Conservation (phyloP, 2,888 invertebrate species). For the Agrypnus murinus region DNA sequence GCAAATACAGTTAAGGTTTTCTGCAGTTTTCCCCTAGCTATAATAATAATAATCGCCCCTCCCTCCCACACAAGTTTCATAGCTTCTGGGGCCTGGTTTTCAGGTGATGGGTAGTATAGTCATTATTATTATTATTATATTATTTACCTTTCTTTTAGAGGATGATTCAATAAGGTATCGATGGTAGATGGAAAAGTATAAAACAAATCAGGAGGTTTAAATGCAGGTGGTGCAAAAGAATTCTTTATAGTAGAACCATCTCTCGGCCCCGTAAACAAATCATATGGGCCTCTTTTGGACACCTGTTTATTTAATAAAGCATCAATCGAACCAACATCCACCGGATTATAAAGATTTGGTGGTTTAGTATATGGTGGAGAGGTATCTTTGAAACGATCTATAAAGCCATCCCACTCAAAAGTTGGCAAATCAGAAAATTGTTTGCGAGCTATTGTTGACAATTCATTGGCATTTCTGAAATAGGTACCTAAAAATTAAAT, state of each 20-base stretch:
- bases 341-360: constrained; percentile 62
- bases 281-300: constrained; percentile 67
- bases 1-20: no score
- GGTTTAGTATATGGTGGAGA: constrained; percentile 60
- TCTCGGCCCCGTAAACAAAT: constrained; percentile 72
- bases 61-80: no score
- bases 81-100: no score
- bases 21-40: no score
- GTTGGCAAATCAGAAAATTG: constrained; percentile 59
- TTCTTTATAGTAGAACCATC: constrained; percentile 74
- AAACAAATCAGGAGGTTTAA: constrained; percentile 61
- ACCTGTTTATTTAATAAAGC: constrained; percentile 57
- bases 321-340: constrained; percentile 57
- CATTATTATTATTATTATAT: no score
- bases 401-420: constrained; percentile 66
- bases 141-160: constrained; percentile 52
- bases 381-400: constrained; percentile 61
- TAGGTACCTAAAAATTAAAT: constrained; percentile 48
- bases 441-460: constrained; percentile 23
- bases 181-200: constrained; percentile 60
- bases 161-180: constrained; percentile 62
- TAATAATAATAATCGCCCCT: no score
- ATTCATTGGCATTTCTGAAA: background rate
- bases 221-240: constrained; percentile 69
- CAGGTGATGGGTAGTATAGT: no score